phyloP scores from a whole-genome alignment of 2,888 invertebrate species.

The Halocaridina rubra region DNA sequence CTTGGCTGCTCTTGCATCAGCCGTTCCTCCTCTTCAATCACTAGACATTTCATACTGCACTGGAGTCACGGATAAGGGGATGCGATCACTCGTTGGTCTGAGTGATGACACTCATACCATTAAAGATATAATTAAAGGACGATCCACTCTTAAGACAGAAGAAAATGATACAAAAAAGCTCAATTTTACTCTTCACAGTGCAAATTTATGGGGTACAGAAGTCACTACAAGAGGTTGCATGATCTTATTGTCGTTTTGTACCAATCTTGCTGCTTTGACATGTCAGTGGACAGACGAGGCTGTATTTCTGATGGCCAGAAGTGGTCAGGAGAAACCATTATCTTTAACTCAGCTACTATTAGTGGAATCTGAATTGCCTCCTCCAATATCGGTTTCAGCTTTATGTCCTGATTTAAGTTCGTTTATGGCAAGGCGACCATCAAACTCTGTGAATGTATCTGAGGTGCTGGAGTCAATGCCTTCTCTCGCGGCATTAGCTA shows the following conservation, averaged over 20 bases:
- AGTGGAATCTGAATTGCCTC: slow-evolving; percentile 30
- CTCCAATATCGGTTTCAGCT: background rate
- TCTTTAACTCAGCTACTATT: slow-evolving; percentile 40
- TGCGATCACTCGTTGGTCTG: slow-evolving; percentile 21
- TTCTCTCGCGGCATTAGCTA: slow-evolving; percentile 31
- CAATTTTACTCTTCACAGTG: slow-evolving; percentile 10
- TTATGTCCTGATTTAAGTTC: slow-evolving; percentile 26
- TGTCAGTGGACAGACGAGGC: slow-evolving; percentile 52
- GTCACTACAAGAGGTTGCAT: slow-evolving; percentile 47
- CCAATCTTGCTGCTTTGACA: slow-evolving; percentile 22
- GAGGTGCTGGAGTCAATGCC: slow-evolving; percentile 6
- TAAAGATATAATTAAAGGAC: background rate
- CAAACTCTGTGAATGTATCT: slow-evolving; percentile 4
- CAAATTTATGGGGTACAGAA: slow-evolving; percentile 46
- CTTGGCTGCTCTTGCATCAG: slow-evolving; percentile 26
- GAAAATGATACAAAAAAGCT: background rate
- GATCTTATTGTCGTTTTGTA: slow-evolving; percentile 24
- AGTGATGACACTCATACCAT: slow-evolving; percentile 2
- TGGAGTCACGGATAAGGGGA: slow-evolving; percentile 34
- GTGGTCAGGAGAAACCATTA: background rate
- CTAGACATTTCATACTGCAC: slow-evolving; percentile 38
- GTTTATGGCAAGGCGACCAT: slow-evolving; percentile 44
- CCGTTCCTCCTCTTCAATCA: slow-evolving; percentile 19
- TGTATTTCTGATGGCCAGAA: slow-evolving; percentile 23
- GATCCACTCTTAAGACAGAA: background rate